These are phyloP conservation scores for Epinotia demarniana DNA, from an alignment of 2,888 invertebrate species.

Conservation along the genomic window DNA sequence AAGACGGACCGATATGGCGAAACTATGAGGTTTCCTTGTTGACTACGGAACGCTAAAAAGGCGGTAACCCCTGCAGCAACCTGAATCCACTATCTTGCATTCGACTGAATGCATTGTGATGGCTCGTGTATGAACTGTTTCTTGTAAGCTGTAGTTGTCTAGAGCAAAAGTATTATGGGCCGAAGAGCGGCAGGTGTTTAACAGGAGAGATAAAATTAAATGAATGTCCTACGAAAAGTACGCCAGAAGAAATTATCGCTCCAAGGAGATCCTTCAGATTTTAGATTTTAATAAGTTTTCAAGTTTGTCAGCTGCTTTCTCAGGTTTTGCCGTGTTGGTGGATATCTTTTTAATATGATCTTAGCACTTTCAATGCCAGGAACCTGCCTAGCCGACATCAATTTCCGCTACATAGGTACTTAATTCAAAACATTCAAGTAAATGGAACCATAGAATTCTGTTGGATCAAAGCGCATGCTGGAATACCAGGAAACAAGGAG, in stretches of 20 bases:
- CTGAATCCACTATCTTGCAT: too few species aligned
- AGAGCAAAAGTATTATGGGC: conserved; percentile 12
- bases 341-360: background rate
- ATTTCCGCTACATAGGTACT: too few species aligned
- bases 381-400: too few species aligned
- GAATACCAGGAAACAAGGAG: too few species aligned
- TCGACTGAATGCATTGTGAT: too few species aligned
- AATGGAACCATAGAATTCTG: too few species aligned
- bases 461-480: too few species aligned
- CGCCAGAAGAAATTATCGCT: conserved; percentile 32
- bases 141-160: conserved; percentile 30
- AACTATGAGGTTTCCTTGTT: too few species aligned
- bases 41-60: too few species aligned
- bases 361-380: background rate
- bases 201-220: conserved; percentile 23
- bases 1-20: too few species aligned
- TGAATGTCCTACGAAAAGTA: conserved; percentile 9
- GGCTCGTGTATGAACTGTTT: background rate
- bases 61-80: too few species aligned
- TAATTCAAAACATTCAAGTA: too few species aligned
- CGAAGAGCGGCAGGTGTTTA: conserved; percentile 38
- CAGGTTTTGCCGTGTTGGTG: background rate
- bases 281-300: conserved; percentile 5
- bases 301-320: background rate
- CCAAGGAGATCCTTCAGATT: conserved; percentile 1